Evolutionary conservation across 2,888 invertebrate species (phyloP), one percentile per base, ranked within the genome.

Genomic region (Thalpophila matura): DNA sequence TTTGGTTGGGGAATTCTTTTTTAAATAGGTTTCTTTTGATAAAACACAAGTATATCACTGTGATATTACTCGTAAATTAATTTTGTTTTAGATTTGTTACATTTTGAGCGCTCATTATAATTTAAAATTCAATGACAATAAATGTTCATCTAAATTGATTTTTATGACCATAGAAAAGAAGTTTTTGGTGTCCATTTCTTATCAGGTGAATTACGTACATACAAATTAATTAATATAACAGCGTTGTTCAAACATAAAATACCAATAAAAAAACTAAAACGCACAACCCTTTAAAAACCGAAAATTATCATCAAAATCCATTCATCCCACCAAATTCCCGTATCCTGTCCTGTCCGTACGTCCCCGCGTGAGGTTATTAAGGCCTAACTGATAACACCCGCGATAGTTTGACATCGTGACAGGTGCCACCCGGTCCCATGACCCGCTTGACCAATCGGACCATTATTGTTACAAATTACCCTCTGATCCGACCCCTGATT

Each of bases 401-500:
- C 80, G 88, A 89, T 88, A 85, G 77, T 85, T 82, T 86, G 89
- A 88, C 89, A 88, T 76, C 86, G 86, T 86, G 90, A 90, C 91
- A 90, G 91, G 88, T 90, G 90, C 77, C 66, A 75, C 46, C 59
- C 78, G 86, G 85, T 91, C 91, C 90, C 90, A 89, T 89, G 87
- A 87, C 86, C 88, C 85, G 83, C 61, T 81, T 86, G 88, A 87
- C 89, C 90, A 87, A 87, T 88, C 85, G 85, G 83, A 72, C 84
- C 87, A 89, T 89, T 88, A 88, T 83, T 82, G 84, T 85, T 89
- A 91, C 91, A 91, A 91, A 91, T 91, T 88, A 87, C 89, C 81
- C 78, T 54, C 63, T 79, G 88, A 89, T 90, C 74, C 81, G 74
- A 85, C 82, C 82, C 62, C 77, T 75, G 88, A 91, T 89, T 89